Evolutionary conservation across 2,113 vertebrate genomes (phyloP), one percentile per base, ranked within the genome.

Genomic region (Corvus hawaiiensis): DNA sequence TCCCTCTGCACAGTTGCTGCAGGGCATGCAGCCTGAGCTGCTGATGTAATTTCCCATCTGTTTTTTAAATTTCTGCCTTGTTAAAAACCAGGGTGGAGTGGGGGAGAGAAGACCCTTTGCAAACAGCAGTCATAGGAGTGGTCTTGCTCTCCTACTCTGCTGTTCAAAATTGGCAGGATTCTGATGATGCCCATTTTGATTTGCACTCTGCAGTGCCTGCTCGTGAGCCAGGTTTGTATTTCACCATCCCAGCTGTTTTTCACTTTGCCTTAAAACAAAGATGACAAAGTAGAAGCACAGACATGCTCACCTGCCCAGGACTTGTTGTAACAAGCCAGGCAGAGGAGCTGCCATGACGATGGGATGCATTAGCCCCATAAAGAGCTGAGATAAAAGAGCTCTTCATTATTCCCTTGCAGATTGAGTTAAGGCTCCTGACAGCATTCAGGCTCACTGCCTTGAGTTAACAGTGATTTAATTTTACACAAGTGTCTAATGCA

Each of bases 21-120:
- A 88, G 90, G 96, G 82, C 3, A 52, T 82, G 84, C 92, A 84
- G 96, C 74, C 90, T 86, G 39, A 51, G 67, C 92, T 72, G 48
- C 35, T 96, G 97, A 94, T 97, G 92, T 98, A 75, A 90, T 97
- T 93, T 94, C 95, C 96, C 92, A 89, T 95, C 94, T 96, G 96
- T 90, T 93, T 59, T 92, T 85, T 85, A 75, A 64, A 51, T 84
- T 87, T 96, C 91, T 80, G 74, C 76, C 85, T 92, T 44, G 18
- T 37, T 72, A 55, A 94, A 94, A 87, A 37, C 44, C 54, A 56
- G 41, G 61, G 68, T 55, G 48, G 71, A 56, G 84, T 59, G 13
- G 13, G n/a, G 44, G n/a, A 92, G 44, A 90, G 67, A 24, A 92
- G 91, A 59, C 73, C 80, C 59, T 89, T 54, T n/a, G 33, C 90